Evolutionary conservation across 2,888 invertebrate genomes (phyloP), one percentile per base, ranked within the genome.

Genomic region (Lissonota sp.): DNA sequence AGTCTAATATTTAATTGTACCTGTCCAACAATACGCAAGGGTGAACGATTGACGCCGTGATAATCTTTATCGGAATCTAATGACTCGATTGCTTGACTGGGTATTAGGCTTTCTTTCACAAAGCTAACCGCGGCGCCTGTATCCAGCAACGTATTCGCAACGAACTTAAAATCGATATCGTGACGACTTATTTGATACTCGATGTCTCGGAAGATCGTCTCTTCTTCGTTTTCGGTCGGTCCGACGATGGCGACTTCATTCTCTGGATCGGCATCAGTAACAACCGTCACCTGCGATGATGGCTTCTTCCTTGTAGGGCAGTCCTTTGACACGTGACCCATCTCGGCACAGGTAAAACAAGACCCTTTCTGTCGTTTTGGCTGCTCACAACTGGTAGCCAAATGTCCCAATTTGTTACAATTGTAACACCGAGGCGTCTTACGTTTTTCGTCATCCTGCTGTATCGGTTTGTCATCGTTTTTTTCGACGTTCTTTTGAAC

Each of bases 61-160:
- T 6, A 62, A 1, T 70, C 53, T 7, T 14, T 67, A 7, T 16
- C 6, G 16, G 58, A 57, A 14, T 79, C 76, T 16, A 72, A 26
- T 6, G 26, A 14, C 6, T 79, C 26, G 10, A 40, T 63, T 7
- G 82, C 26, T 26, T 26, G 26, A 2, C 3, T 26, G 26, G 26
- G 70, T 46, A 79, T 40, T 39, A 75, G 60, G 39, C 73, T 58
- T 49, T 58, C 49, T 72, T 81, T 79, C 12, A 81, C 49, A 14
- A 83, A 79, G 70, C 81, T 81, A 6, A 79, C 39, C 16, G 12
- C 14, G 51, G 79, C 70, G 42, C 74, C 66, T 0, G 70, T 74
- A 51, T 78, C 78, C 57, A 81, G 42, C 44, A 81, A 66, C 16
- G 78, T 64, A 7, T 58, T 53, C 42, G 78, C 37, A 3, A 4